Evolutionary conservation across 1,140 invertebrate genomes (phyloP).

Genomic region (Drosophila lacertosa): DNA sequence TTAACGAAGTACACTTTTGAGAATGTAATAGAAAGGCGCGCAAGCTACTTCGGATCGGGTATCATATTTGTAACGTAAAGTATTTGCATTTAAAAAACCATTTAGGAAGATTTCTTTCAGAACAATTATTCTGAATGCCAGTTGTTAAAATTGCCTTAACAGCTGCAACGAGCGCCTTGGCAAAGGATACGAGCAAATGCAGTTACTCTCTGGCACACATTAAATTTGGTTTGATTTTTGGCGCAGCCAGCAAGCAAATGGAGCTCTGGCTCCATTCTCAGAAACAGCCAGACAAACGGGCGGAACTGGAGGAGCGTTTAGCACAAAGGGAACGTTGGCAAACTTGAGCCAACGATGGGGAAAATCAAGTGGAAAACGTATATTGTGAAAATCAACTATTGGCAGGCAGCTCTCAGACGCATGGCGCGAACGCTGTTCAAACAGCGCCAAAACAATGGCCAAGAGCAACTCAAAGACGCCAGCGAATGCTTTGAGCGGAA

Average conservation of each 20-base stretch:
- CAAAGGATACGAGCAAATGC: conserved; percentile 45
- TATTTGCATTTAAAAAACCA: no score
- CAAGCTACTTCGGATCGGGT: no score
- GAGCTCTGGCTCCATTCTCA: not conserved
- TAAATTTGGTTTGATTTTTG: conserved; percentile 58
- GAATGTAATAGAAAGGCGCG: no score
- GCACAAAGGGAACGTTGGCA: conserved; percentile 3
- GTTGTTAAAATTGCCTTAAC: conserved; percentile 43
- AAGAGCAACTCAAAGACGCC: conserved; percentile 46
- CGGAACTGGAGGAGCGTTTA: not conserved
- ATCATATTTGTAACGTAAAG: no score
- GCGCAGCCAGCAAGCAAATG: conserved; percentile 8
- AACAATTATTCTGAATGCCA: no score
- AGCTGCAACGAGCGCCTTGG: conserved; percentile 24
- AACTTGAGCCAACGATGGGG: conserved; percentile 53
- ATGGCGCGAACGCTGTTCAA: conserved; percentile 58
- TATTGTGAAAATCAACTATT: conserved; percentile 79
- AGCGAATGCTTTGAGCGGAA: conserved; percentile 43
- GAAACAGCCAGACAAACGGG: not conserved
- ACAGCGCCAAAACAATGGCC: conserved; percentile 72
- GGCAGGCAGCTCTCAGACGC: conserved; percentile 79
- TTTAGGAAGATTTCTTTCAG: no score
- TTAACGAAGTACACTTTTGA: no score
- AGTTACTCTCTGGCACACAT: conserved; percentile 57
- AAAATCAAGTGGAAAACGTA: conserved; percentile 75